Conservation (phyloP, 2,888 invertebrate genomes). For the Seladonia tumulorum region DNA sequence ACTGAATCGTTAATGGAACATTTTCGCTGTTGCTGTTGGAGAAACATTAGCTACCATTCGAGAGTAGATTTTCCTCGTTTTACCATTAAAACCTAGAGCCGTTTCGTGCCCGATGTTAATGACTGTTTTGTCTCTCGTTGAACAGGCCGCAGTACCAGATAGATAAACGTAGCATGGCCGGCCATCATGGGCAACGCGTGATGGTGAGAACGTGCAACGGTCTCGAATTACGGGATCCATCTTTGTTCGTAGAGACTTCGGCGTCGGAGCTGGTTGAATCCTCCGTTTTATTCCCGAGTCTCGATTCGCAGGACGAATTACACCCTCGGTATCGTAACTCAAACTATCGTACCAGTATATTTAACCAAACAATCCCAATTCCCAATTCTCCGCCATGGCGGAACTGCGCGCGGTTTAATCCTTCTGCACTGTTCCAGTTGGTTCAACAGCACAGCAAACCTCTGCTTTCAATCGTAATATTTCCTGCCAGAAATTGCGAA, state of each 20-base stretch:
- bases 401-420: background rate
- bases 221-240: conserved; percentile 88
- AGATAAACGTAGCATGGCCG: conserved; percentile 82
- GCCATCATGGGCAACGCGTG: conserved; percentile 85
- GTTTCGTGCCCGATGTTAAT: background rate
- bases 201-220: conserved; percentile 92
- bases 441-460: background rate
- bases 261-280: conserved; percentile 84
- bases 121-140: background rate
- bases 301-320: conserved; percentile 86
- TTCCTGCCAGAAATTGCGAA: too few relatives aligned
- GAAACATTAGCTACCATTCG: background rate
- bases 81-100: background rate
- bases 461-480: too few relatives aligned
- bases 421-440: background rate
- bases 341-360: background rate
- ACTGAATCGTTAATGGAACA: too few relatives aligned
- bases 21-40: background rate
- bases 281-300: conserved; percentile 86
- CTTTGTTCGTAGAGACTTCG: conserved; percentile 83
- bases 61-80: background rate
- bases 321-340: conserved; percentile 84
- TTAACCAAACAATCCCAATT: too few relatives aligned
- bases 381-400: background rate
- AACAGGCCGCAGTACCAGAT: conserved; percentile 86